Base-by-base conservation (phyloP, 2,797 vertebrate genomes). In the Parauchenoglanis punctatus region DNA sequence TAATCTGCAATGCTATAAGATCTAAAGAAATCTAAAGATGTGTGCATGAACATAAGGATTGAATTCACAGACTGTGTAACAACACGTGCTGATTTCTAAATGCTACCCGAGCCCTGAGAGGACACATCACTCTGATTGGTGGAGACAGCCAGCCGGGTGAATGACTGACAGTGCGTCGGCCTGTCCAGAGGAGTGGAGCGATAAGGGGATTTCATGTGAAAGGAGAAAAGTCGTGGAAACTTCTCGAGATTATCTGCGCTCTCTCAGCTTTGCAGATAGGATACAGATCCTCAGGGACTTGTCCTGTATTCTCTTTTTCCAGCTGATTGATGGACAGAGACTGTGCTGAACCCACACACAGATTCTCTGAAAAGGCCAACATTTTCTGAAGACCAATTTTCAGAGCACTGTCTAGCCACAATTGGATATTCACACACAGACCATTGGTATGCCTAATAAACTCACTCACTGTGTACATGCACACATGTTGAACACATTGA, bases 211-310 rank as follows among this genome's bases (percentile, higher is more conserved):
- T 84, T 87, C n/a, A 87, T 83, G n/a, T 13, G 65, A 35, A 31
- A 52, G 61, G n/a, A 54, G 68, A 56, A 49, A 86, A 89, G 68
- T 25, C 61, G 10, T 25, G 5, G 75, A 86, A 72, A 8, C 40
- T 80, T 80, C 23, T 75, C 54, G 49, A 82, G 86, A 89, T 88
- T 91, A 89, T 85, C 73, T 85, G 85, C 25, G 78, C 56, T 61
- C 70, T 78, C 59, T 87, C 83, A 49, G 59, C 49, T 25, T 73
- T 75, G 44, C 76, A 77, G 82, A 28, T 70, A 84, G 75, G 35
- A 52, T 54, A 31, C 31, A 76, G 82, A 3, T 84, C 87, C 68
- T 86, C 2, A 15, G 85, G 85, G 87, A 80, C 86, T 61, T 80
- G 81, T 84, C 85, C 83, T 77, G 58, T 82, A 88, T 88, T 81